A percentile compares a stretch with the other conserved stretches of the same genome.
Evolutionary conservation across 2,113 vertebrate species (phyloP).

Genomic region (Oplegnathus fasciatus): DNA sequence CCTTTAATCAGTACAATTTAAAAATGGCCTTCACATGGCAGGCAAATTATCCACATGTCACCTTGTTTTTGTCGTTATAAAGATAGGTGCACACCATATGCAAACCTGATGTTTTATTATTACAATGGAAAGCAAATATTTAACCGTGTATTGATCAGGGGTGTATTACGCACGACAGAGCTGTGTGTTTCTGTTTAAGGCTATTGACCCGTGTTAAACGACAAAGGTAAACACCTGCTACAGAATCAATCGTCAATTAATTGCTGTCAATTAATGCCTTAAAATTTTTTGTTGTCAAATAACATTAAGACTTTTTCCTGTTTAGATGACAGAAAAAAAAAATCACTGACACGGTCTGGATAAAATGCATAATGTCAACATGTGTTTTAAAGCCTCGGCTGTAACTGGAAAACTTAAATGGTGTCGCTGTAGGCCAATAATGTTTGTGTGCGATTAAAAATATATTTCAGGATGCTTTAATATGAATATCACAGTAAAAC

Average conservation of each 20-base stretch:
- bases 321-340: too few species aligned
- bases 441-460: not conserved
- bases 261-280: not conserved
- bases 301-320: not conserved
- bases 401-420: not conserved
- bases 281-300: not conserved
- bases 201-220: not conserved
- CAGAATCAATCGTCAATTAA: not conserved
- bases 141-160: not conserved
- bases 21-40: too few species aligned
- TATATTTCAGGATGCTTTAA: not conserved
- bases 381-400: not conserved
- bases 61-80: not conserved
- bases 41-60: not conserved
- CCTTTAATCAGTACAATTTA: not conserved
- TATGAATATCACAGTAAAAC: not conserved
- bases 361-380: not conserved
- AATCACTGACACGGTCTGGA: not conserved
- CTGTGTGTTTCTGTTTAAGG: not conserved
- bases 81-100: not conserved
- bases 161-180: not conserved
- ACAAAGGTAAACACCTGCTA: not conserved
- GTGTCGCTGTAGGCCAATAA: not conserved
- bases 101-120: not conserved
- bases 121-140: conserved; percentile 6